A percentile compares a stretch with the other conserved stretches of the same genome.
These are phyloP conservation scores for Peromyscus eremicus DNA, from an alignment of 2,797 vertebrate species.

Conservation along the genomic window DNA sequence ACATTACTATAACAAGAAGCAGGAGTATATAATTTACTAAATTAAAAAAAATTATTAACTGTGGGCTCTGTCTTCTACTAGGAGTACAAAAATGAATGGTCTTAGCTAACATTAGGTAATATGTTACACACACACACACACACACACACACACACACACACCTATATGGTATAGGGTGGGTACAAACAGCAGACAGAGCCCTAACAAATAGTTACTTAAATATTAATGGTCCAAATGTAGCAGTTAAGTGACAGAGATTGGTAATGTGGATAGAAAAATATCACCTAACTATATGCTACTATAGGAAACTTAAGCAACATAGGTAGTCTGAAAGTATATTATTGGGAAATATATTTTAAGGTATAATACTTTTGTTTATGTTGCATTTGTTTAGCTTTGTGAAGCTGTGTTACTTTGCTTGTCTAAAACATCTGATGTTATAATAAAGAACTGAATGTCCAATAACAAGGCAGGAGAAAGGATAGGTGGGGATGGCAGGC, in stretches of 20 bases:
- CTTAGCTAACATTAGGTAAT: background rate
- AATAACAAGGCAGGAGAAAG: too few relatives aligned
- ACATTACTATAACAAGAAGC: slow-evolving; percentile 12
- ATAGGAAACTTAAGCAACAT: background rate
- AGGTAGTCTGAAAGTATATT: background rate
- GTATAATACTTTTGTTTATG: too few relatives aligned
- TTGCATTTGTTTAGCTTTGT: too few relatives aligned
- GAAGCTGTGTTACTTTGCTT: too few relatives aligned
- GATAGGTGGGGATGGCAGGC: too few relatives aligned
- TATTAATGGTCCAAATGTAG: background rate
- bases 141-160: background rate
- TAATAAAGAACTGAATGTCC: too few relatives aligned
- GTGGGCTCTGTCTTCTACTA: background rate
- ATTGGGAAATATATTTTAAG: too few relatives aligned
- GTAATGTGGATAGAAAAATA: background rate
- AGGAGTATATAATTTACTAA: background rate
- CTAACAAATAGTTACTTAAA: background rate
- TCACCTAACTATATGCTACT: background rate
- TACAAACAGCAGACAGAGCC: background rate
- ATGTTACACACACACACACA: background rate
- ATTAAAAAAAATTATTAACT: background rate
- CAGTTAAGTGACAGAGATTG: background rate
- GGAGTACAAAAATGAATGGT: background rate
- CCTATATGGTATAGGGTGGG: too few relatives aligned
- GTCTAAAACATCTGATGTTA: too few relatives aligned